Evolutionary conservation across 1,140 invertebrate genomes (phyloP), one percentile per base, ranked within the genome.

Genomic region (Paralvinella palmiformis): DNA sequence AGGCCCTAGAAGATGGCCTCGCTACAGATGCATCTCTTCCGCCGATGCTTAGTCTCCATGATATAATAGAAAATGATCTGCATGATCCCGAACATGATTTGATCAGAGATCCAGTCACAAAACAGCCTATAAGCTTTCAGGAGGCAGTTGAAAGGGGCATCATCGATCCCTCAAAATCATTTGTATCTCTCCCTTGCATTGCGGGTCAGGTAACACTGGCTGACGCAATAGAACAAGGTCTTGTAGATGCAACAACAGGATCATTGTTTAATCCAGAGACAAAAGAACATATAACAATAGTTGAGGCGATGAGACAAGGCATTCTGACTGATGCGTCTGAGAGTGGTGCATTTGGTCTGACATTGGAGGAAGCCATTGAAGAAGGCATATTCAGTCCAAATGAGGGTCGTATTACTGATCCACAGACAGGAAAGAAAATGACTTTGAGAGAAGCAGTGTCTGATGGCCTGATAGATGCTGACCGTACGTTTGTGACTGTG

Each of bases 221-320:
- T 7, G 62, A 63, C 6, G 62, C 62, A 24, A 88, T 94, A 53
- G 85, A 85, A 15, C 82, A 83, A 17, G 92, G 91, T n/a, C 86
- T 94, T 17, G 89, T 89, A 70, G 87, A 91, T 74, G 84, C 88
- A 63, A 84, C 86, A 70, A 90, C 69, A n/a, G 84, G 89, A 76
- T n/a, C 41, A 57, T 31, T 57, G 13, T 10, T 31, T 13, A 33
- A 41, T 32, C 37, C 37, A 41, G 37, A 41, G n/a, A 41, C 37
- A 41, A n/a, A n/a, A 41, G 10, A 10, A 41, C 37, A 13, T 10
- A 41, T 41, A 13, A n/a, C 10, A 13, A 13, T 41, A 31, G 55
- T 31, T 32, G 55, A 57, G 27, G 55, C 55, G 32, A 17, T 57
- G 10, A 7, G 7, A 6, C 27, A 6, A 27, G 55, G 55, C 31